Base-by-base conservation (phyloP, 2,888 invertebrate species). In the Ditula angustiorana region DNA sequence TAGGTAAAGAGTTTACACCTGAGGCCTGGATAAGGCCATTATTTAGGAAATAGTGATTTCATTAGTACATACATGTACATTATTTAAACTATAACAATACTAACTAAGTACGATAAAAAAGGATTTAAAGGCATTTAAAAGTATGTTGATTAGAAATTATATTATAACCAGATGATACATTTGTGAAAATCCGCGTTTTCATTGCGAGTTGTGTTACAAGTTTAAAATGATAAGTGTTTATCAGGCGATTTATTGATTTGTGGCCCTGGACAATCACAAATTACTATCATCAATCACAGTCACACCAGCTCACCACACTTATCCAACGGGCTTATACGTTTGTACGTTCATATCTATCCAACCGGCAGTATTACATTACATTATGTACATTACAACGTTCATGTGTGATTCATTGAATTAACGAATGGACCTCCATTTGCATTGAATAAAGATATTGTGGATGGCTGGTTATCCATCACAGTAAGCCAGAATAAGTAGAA, bases 401-500 rank as follows among this genome's bases (percentile, higher is more conserved):
- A 4, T 41, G 10, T 8, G 41, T 41, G 19, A 41, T 37, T 37
- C 37, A 7, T 46, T 44, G 21, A 44, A 21, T 44, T n/a, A 46
- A 24, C 23, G 46, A 46, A 23, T 11, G 7, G 11, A 24, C 23
- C 5, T 23, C 23, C 26, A 26, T 24, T 49, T 49, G 47, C 47
- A 49, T 26, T 26, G 13, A 49, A 49, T 26, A 24, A 26, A 26
- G 8, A 33, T 11, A 2, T 13, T 26, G 24, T 59, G 11, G 24
- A 44, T 11, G 47, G 58, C 5, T 16, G 49, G 8, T 49, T 47
- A 59, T 58, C 47, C 47, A 49, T 59, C 58, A 59, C 30, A 19
- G 26, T n/a, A 24, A 33, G 26, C 4, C 26, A 13, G 33, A 19
- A 58, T 28, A 47, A n/a, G n/a, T 30, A 57, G 19, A 23, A 33